phyloP scores from a whole-genome alignment of 2,888 invertebrate species.

The Spicauda simplicius region DNA sequence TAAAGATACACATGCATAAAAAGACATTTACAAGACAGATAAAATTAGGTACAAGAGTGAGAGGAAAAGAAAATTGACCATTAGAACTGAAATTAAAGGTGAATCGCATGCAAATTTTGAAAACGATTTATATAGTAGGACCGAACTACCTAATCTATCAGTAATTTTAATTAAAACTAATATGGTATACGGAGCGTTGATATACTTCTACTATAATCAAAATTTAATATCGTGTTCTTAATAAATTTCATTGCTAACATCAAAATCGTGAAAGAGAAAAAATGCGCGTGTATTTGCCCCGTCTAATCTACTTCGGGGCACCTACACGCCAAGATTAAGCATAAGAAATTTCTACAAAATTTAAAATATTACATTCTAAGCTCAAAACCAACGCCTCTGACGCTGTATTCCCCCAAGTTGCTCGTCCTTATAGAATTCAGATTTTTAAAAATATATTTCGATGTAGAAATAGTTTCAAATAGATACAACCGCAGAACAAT shows the following conservation, averaged over 20 bases:
- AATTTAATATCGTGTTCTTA: neutral
- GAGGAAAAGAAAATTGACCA: slow-evolving; percentile 3
- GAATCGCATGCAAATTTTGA: slow-evolving; percentile 26
- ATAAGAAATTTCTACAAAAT: slow-evolving; percentile 15
- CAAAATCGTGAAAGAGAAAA: slow-evolving; percentile 20
- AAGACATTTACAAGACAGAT: slow-evolving; percentile 35
- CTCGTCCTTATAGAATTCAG: neutral
- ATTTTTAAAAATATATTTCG: slow-evolving; percentile 1
- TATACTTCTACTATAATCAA: slow-evolving; percentile 5
- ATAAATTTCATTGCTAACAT: slow-evolving; percentile 7
- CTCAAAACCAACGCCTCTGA: slow-evolving; percentile 5
- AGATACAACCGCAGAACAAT: neutral
- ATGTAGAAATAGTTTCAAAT: neutral
- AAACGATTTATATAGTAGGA: neutral
- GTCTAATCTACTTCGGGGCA: slow-evolving; percentile 16
- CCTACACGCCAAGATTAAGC: slow-evolving; percentile 15
- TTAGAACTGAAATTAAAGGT: slow-evolving; percentile 5
- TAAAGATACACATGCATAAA: slow-evolving; percentile 40
- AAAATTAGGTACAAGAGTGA: slow-evolving; percentile 32
- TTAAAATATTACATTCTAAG: slow-evolving; percentile 1
- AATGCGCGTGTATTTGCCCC: slow-evolving; percentile 12
- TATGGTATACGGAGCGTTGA: neutral
- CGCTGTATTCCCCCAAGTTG: neutral
- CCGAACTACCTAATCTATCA: slow-evolving; percentile 15
- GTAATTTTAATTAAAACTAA: neutral